phyloP scores from a whole-genome alignment of 2,888 invertebrate species.

The Xanthia icteritia region DNA sequence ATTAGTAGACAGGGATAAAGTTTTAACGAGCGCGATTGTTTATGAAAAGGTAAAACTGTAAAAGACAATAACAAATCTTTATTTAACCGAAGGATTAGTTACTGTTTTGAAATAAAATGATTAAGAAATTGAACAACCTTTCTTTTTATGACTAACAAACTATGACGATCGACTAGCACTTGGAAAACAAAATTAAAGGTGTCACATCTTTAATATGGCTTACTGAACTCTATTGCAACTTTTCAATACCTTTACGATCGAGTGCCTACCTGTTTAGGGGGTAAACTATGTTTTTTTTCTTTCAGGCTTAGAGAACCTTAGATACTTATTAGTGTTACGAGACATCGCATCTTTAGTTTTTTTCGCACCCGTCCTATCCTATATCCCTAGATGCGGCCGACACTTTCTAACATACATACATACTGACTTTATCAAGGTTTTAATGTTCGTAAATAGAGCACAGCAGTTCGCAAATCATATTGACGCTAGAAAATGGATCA shows the following conservation, averaged over 20 bases:
- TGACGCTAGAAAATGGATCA: conserved; percentile 28
- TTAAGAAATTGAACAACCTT: conserved; percentile 4
- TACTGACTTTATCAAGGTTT: conserved; percentile 7
- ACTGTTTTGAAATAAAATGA: neutral
- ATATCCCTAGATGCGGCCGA: conserved; percentile 8
- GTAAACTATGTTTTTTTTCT: neutral
- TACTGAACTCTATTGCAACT: neutral
- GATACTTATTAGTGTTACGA: too few species aligned
- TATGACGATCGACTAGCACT: neutral
- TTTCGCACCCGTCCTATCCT: neutral
- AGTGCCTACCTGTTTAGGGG: neutral
- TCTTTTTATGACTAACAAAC: neutral
- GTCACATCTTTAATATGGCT: too few species aligned
- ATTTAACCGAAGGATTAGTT: neutral
- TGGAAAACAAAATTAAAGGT: neutral
- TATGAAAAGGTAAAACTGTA: conserved; percentile 18
- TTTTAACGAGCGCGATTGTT: conserved; percentile 41
- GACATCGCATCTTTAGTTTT: neutral
- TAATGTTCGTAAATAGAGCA: conserved; percentile 13
- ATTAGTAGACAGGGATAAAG: neutral
- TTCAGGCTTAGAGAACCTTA: too few species aligned
- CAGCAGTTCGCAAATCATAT: conserved; percentile 30
- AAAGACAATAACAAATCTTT: conserved; percentile 19
- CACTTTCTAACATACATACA: neutral
- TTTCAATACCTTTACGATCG: neutral